phyloP scores from a whole-genome alignment of 2,797 vertebrate species.

The Phylloscopus collybita region DNA sequence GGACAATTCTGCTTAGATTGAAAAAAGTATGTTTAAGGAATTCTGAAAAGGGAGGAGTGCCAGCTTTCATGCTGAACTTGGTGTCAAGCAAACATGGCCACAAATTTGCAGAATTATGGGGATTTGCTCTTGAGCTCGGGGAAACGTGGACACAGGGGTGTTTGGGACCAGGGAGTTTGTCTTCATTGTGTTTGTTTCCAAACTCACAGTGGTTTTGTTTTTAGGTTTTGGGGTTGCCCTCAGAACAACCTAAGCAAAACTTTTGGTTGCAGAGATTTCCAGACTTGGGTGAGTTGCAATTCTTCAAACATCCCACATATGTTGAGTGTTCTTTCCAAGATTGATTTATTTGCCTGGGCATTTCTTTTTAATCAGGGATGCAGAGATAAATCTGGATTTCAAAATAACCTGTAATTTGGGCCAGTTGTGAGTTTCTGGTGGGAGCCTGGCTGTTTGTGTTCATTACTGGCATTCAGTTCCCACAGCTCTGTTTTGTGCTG shows the following conservation, averaged over 20 bases:
- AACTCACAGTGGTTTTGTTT: background rate
- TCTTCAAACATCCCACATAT: fast-evolving
- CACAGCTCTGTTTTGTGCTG: background rate
- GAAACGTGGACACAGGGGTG: fast-evolving
- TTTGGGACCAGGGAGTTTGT: background rate
- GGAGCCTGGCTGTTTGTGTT: background rate
- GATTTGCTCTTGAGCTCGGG: background rate
- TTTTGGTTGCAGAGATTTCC: background rate
- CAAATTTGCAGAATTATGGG: background rate
- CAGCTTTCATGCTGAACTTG: background rate
- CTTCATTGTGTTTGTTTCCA: background rate
- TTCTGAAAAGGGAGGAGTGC: background rate
- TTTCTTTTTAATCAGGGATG: background rate
- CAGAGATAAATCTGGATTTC: background rate
- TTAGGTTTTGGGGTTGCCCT: background rate
- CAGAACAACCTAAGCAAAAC: background rate
- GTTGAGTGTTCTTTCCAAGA: background rate
- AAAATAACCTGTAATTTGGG: background rate
- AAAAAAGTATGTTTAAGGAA: background rate
- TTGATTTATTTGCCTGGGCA: background rate
- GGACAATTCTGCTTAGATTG: background rate
- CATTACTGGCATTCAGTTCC: background rate
- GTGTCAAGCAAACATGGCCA: background rate
- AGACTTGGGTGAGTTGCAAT: background rate
- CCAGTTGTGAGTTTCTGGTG: background rate